Conservation (phyloP, 1,140 invertebrate genomes). For the Drosophila repleta region DNA sequence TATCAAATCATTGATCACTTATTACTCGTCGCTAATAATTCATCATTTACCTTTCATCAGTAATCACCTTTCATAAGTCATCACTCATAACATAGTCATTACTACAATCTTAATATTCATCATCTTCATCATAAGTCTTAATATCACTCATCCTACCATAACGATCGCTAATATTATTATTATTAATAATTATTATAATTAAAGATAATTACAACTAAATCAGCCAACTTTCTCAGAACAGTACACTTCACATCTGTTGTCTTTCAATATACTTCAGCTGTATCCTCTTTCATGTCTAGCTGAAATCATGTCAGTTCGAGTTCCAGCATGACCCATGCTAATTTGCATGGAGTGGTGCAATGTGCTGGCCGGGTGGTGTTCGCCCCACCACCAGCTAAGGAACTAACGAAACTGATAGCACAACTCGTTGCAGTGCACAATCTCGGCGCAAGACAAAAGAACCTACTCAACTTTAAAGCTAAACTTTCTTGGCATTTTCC, state of each 20-base stretch:
- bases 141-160: too few relatives aligned
- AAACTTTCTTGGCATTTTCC: conserved; percentile 51
- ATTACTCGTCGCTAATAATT: too few relatives aligned
- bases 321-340: neutral
- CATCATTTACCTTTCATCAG: too few relatives aligned
- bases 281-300: neutral
- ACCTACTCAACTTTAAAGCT: conserved; percentile 47
- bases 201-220: too few relatives aligned
- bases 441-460: conserved; percentile 66
- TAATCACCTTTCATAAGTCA: too few relatives aligned
- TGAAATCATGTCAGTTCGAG: neutral
- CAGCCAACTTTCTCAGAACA: too few relatives aligned
- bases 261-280: neutral
- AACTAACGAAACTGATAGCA: conserved; percentile 26
- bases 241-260: neutral
- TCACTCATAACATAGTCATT: too few relatives aligned
- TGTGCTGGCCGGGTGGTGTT: neutral
- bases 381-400: neutral
- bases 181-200: too few relatives aligned
- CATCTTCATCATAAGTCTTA: too few relatives aligned
- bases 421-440: conserved; percentile 40
- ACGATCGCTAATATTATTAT: too few relatives aligned
- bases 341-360: conserved; percentile 12
- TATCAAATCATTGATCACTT: too few relatives aligned
- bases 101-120: too few relatives aligned